Evolutionary conservation across 1,140 invertebrate species (phyloP).

Genomic region (Mizuhopecten yessoensis): DNA sequence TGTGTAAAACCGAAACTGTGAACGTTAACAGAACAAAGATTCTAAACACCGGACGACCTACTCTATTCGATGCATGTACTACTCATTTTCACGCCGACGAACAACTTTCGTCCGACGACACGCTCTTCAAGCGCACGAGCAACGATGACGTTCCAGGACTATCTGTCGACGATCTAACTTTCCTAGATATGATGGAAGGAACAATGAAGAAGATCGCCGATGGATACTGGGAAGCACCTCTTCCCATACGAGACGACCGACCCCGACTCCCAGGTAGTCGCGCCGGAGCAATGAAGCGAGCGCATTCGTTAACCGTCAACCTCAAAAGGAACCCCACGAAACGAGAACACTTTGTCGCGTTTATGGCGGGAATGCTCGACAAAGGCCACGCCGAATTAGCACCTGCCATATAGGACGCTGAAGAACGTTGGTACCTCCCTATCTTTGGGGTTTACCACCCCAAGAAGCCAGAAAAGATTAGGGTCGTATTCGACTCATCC

Average conservation of each 20-base stretch:
- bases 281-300: not conserved
- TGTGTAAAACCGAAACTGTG: constrained; percentile 45
- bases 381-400: too few species aligned
- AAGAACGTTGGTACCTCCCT: constrained; percentile 41
- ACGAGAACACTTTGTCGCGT: not conserved
- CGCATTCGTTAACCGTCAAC: not conserved
- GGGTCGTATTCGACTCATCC: constrained; percentile 52
- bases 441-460: constrained; percentile 32
- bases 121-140: constrained; percentile 29
- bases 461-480: constrained; percentile 32
- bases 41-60: constrained; percentile 52
- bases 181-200: too few species aligned
- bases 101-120: not conserved
- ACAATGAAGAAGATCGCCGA: too few species aligned
- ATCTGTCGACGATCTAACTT: too few species aligned
- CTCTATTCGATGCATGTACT: constrained; percentile 48
- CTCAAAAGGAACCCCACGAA: constrained; percentile 3
- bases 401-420: too few species aligned
- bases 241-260: not conserved
- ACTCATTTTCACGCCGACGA: constrained; percentile 49
- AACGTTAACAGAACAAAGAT: constrained; percentile 59
- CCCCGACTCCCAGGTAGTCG: not conserved
- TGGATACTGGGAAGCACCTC: not conserved
- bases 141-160: not conserved
- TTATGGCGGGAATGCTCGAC: too few species aligned